Conservation (phyloP, 2,888 invertebrate species). For the Danaus chrysippus region DNA sequence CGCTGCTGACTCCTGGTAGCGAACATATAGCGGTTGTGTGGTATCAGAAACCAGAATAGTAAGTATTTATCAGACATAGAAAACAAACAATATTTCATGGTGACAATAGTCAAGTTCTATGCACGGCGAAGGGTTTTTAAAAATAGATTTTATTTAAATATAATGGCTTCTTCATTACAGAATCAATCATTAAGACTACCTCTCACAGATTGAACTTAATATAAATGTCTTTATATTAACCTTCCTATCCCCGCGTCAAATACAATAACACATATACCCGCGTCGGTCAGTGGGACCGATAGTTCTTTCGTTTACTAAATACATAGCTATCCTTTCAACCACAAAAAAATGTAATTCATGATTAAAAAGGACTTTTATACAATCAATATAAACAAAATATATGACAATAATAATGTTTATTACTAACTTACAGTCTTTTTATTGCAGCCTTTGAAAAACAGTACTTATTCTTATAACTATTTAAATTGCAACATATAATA, state of each 20-base stretch:
- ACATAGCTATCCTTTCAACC: constrained; percentile 16
- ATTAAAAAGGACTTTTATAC: constrained; percentile 19
- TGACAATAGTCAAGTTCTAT: no score
- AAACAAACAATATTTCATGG: no score
- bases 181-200: no score
- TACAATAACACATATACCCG: constrained; percentile 6
- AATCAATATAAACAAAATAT: constrained; percentile 18
- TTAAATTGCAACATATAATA: constrained; percentile 17
- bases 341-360: constrained; percentile 16
- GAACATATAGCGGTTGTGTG: no score
- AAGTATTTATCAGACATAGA: no score
- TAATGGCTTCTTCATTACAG: no score
- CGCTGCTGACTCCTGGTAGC: no score
- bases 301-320: constrained; percentile 11
- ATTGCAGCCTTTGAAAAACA: constrained; percentile 19
- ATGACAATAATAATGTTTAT: constrained; percentile 19
- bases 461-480: constrained; percentile 16
- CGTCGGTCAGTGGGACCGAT: constrained; percentile 15
- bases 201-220: no score
- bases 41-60: no score
- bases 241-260: constrained; percentile 10
- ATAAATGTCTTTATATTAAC: no score
- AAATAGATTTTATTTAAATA: no score
- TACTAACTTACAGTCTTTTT: constrained; percentile 20
- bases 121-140: no score